phyloP scores from a whole-genome alignment of 1,140 invertebrate genomes.

The Drosophila melanogaster region DNA sequence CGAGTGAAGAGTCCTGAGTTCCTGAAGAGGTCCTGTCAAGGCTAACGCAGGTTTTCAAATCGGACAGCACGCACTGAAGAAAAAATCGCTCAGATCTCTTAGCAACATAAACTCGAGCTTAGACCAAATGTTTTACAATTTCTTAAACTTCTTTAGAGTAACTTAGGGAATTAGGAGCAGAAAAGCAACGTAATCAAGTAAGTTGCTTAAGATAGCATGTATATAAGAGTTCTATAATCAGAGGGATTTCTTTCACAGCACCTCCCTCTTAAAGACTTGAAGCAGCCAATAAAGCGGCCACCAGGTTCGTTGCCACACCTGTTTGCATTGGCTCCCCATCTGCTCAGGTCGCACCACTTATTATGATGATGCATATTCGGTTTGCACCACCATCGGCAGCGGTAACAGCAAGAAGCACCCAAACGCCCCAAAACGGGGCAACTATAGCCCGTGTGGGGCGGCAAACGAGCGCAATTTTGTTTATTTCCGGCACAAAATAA shows the following conservation, averaged over 20 bases:
- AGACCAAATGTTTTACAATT: no score
- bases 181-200: no score
- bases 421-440: background rate
- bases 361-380: constrained; percentile 52
- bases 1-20: constrained; percentile 38
- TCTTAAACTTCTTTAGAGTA: no score
- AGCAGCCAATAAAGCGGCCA: constrained; percentile 34
- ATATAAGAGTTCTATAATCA: background rate
- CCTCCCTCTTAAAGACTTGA: constrained; percentile 21
- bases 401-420: background rate
- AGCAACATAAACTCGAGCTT: no score
- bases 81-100: background rate
- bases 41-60: constrained; percentile 33
- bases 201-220: no score
- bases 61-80: constrained; percentile 11
- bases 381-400: constrained; percentile 32
- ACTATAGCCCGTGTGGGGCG: constrained; percentile 30
- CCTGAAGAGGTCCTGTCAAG: constrained; percentile 41
- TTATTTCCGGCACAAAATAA: constrained; percentile 82
- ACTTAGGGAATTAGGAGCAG: no score
- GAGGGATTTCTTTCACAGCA: background rate
- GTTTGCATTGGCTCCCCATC: constrained; percentile 29
- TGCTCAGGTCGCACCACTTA: constrained; percentile 31
- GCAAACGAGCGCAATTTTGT: constrained; percentile 74
- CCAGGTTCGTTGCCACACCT: constrained; percentile 19